Conservation (phyloP, 2,797 vertebrate genomes). For the Neopelma chrysocephalum region DNA sequence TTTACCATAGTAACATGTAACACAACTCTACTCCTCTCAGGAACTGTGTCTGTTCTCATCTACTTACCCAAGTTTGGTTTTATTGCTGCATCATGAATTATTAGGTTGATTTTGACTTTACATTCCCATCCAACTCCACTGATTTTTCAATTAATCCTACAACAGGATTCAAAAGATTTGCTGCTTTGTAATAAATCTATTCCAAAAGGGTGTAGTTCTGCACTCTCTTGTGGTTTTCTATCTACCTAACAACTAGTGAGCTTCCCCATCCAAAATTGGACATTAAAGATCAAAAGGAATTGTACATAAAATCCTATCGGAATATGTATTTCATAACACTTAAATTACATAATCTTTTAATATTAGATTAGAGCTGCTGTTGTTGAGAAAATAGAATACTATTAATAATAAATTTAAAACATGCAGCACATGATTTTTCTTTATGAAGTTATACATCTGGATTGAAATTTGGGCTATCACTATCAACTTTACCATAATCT, state of each 20-base stretch:
- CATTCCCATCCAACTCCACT: background rate
- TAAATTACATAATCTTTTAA: background rate
- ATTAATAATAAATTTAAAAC: background rate
- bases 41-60: background rate
- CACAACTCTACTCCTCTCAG: background rate
- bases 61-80: background rate
- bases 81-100: background rate
- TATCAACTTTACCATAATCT: background rate
- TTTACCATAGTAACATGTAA: accelerated
- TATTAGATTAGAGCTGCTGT: background rate
- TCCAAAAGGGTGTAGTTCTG: background rate
- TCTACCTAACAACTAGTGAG: background rate
- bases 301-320: background rate
- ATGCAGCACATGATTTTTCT: background rate
- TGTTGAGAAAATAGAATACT: background rate
- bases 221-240: background rate
- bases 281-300: background rate
- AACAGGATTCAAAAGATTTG: background rate
- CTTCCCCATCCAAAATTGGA: background rate
- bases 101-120: background rate
- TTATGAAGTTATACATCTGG: background rate
- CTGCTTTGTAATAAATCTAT: background rate
- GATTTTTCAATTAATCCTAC: slow-evolving; percentile 9
- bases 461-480: background rate
- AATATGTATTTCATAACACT: background rate